These are phyloP conservation scores for Hypolimnas misippus DNA, from an alignment of 2,888 invertebrate species.

Conservation along the genomic window DNA sequence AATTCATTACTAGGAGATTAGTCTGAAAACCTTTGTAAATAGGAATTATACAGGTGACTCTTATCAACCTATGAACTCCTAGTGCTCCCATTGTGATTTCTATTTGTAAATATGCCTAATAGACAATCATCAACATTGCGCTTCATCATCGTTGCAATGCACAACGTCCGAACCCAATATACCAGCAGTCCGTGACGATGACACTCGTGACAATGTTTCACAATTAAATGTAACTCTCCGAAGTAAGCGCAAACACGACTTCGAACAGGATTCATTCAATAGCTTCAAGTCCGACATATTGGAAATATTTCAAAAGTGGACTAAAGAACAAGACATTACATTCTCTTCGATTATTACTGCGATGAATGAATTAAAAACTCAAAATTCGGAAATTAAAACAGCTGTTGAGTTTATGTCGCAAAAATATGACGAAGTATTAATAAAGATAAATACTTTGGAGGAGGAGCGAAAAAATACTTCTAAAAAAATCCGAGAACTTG, in stretches of 20 bases:
- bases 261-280: constrained; percentile 4
- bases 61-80: background rate
- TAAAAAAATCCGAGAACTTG: too few relatives aligned
- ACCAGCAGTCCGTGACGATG: background rate
- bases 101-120: background rate
- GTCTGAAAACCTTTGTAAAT: background rate
- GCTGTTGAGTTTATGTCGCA: too few relatives aligned
- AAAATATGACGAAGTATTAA: too few relatives aligned
- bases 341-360: too few relatives aligned
- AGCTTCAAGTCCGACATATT: background rate
- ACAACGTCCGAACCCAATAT: constrained; percentile 9
- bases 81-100: background rate
- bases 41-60: background rate
- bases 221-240: background rate
- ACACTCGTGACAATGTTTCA: background rate
- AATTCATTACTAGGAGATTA: background rate
- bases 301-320: constrained; percentile 6
- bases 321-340: too few relatives aligned
- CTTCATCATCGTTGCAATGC: constrained; percentile 7
- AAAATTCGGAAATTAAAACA: too few relatives aligned
- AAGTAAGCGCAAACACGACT: constrained; percentile 8
- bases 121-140: background rate
- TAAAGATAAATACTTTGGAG: too few relatives aligned
- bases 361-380: too few relatives aligned
- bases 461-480: too few relatives aligned